phyloP scores from a whole-genome alignment of 2,113 vertebrate species.

The Lonchura striata region DNA sequence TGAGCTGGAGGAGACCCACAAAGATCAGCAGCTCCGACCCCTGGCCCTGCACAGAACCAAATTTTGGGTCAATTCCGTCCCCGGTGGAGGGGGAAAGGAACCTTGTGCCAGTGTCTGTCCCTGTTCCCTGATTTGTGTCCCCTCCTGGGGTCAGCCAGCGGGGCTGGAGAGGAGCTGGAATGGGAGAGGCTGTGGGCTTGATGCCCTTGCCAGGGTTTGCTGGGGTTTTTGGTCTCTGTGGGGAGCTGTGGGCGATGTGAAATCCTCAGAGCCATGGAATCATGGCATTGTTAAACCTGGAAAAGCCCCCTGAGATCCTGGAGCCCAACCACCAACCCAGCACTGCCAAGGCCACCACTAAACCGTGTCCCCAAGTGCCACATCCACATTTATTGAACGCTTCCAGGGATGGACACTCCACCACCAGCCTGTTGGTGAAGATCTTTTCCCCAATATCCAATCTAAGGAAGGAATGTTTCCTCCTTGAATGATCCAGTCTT shows the following conservation, averaged over 20 bases:
- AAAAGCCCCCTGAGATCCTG: background rate
- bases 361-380: background rate
- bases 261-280: background rate
- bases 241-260: background rate
- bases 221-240: background rate
- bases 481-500: background rate
- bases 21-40: background rate
- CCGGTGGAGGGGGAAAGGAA: rapidly evolving
- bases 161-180: background rate
- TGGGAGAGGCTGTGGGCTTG: background rate
- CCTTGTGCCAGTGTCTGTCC: background rate
- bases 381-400: rapidly evolving
- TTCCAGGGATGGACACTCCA: background rate
- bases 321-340: background rate
- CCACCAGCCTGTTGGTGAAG: background rate
- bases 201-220: background rate
- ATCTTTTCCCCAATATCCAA: background rate
- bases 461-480: rapidly evolving
- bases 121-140: background rate
- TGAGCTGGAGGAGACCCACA: background rate
- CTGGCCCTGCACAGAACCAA: background rate
- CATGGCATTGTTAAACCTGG: background rate
- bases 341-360: background rate
- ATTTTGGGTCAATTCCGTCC: background rate
- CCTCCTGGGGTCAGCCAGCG: background rate